phyloP scores from a whole-genome alignment of 2,113 vertebrate genomes.

The Prionailurus viverrinus region DNA sequence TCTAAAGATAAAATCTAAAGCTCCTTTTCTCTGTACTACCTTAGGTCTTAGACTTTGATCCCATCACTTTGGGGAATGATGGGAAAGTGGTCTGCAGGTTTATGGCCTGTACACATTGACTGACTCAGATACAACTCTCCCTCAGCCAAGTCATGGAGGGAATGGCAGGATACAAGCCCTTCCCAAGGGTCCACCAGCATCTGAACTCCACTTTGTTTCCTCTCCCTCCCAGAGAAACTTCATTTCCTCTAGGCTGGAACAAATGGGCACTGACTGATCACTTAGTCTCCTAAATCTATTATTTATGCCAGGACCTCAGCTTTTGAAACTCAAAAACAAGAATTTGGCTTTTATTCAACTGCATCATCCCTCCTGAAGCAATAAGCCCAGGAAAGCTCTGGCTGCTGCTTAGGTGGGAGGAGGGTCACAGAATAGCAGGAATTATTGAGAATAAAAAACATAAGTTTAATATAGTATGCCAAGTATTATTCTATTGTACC shows the following conservation, averaged over 20 bases:
- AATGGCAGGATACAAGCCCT: not conserved
- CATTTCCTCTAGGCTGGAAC: slow-evolving; percentile 23
- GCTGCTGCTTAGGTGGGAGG: not conserved
- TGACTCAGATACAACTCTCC: not conserved
- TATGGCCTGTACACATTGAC: not conserved
- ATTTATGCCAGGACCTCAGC: slow-evolving; percentile 49
- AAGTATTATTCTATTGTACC: not conserved
- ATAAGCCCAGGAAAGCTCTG: not conserved
- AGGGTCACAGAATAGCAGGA: not conserved
- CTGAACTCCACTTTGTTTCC: not conserved
- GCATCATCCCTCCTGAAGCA: slow-evolving; percentile 27
- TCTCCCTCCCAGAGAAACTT: not conserved
- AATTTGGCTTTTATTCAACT: slow-evolving; percentile 54
- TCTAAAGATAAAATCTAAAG: not conserved
- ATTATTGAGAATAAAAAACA: not conserved
- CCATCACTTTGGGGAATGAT: not conserved
- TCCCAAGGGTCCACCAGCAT: not conserved
- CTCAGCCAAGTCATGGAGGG: not conserved
- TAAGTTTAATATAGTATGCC: not conserved
- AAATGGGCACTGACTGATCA: slow-evolving; percentile 29
- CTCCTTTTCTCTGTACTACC: not conserved
- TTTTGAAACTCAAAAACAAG: slow-evolving; percentile 50
- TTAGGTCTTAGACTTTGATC: not conserved
- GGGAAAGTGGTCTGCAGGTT: not conserved
- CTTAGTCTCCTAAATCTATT: slow-evolving; percentile 57